Base-by-base conservation (phyloP, 2,113 vertebrate genomes). In the Paralichthys olivaceus region DNA sequence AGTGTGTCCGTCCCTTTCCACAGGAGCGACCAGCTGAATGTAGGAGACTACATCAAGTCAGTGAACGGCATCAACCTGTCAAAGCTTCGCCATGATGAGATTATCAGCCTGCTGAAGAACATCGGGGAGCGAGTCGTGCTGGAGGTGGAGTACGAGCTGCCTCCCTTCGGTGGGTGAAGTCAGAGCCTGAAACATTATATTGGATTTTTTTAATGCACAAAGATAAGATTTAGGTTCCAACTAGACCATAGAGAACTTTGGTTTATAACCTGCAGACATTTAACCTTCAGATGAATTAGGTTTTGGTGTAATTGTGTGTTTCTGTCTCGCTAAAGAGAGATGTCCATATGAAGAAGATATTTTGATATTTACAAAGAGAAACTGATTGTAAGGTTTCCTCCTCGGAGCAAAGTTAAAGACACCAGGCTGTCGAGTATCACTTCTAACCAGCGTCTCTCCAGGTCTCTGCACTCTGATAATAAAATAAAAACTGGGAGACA, bases 101-200 rank as follows among this genome's bases (percentile, higher is more conserved):
- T 99, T 77, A 97, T 99, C 91, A 97, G 97, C 86, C 92, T 99
- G 66, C 93, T 99, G 90, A 98, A 97, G 89, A 99, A 98, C 1
- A 97, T 99, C 63, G 98, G 98, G 26, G 97, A 98, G 90, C 93
- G 96, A 40, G 98, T 99, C 71, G 95, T 99, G 89, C 95, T 99
- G 91, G 97, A 99, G 90, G 97, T 99, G 32, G 97, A 99, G 89
- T 99, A 99, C 5, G 96, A 98, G 81, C 95, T 99, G 71, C 97
- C 97, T 0, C 95, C 95, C n/a, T 95, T 95, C 0, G 96, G 97
- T 98, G 93, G 70, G 93, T 84, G 54, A 58, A 53, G 7, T 45
- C 54, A 28, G 28, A n/a, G n/a, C 17, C 13, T 34, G 17, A 34
- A 28, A 26, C n/a, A 45, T 2, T 12, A 22, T 63, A 23, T 17